These are phyloP conservation scores for Lophochroa leadbeateri DNA, from an alignment of 2,113 vertebrate species.

Conservation along the genomic window DNA sequence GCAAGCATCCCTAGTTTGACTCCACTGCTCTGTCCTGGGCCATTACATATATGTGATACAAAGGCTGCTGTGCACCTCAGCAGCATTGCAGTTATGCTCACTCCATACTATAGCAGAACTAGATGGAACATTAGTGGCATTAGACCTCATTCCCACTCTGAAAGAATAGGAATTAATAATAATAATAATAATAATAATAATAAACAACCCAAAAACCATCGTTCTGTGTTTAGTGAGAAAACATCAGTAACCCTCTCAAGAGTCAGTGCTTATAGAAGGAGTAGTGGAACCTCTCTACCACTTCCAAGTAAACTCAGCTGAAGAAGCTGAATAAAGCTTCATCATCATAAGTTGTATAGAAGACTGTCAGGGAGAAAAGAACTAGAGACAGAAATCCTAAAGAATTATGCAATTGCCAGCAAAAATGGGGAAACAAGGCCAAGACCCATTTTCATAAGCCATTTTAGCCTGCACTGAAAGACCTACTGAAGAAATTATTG, in stretches of 20 bases:
- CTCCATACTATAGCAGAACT: background rate
- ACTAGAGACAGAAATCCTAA: background rate
- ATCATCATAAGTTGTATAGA: background rate
- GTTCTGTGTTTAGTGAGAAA: background rate
- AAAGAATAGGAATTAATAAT: background rate
- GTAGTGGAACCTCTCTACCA: background rate
- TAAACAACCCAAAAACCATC: background rate
- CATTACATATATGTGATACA: rapidly evolving
- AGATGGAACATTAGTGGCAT: background rate
- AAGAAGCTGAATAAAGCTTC: background rate
- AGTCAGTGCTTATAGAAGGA: background rate
- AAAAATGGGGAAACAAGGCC: background rate
- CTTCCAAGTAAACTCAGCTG: background rate
- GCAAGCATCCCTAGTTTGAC: rapidly evolving
- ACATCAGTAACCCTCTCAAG: background rate
- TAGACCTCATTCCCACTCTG: background rate
- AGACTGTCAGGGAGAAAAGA: background rate
- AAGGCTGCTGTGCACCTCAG: background rate
- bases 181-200: too few species aligned
- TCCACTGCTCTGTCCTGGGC: background rate
- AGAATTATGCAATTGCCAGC: background rate
- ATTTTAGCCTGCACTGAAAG: background rate
- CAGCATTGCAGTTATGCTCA: background rate
- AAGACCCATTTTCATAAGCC: background rate
- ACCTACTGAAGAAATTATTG: background rate